These are phyloP conservation scores for Orius laevigatus DNA, from an alignment of 1,140 invertebrate genomes.

Conservation along the genomic window DNA sequence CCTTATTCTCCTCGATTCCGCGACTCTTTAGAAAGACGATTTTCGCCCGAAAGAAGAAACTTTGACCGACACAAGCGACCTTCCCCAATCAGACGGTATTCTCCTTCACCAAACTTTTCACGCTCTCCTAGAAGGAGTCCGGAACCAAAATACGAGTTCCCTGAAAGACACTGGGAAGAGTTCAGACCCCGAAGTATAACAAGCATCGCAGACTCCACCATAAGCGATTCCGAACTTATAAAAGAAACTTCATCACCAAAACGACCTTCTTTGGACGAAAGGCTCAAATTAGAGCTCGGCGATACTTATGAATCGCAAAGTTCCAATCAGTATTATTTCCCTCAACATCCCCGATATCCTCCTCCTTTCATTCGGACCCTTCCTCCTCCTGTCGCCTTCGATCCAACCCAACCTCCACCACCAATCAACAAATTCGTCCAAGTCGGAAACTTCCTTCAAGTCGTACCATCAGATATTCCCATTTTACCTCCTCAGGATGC, in stretches of 20 bases:
- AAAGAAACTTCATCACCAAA: constrained; percentile 22
- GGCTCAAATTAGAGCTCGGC: constrained; percentile 28
- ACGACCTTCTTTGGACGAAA: constrained; percentile 28
- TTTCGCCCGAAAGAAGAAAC: too few relatives aligned
- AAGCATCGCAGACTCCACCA: constrained; percentile 25
- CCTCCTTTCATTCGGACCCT: neutral
- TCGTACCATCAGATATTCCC: constrained; percentile 24
- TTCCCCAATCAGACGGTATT: too few relatives aligned
- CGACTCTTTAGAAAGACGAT: too few relatives aligned
- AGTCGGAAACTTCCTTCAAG: constrained; percentile 28
- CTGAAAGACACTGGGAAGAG: too few relatives aligned
- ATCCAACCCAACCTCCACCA: neutral
- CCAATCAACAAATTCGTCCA: constrained; percentile 6
- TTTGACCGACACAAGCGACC: too few relatives aligned
- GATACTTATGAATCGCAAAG: constrained; percentile 3
- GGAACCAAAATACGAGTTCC: too few relatives aligned
- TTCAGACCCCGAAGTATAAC: too few relatives aligned
- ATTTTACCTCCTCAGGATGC: neutral
- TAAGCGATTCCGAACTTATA: constrained; percentile 26
- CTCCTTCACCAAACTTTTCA: too few relatives aligned
- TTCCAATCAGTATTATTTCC: neutral
- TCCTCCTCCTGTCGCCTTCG: neutral
- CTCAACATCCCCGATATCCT: neutral
- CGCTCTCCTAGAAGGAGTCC: too few relatives aligned
- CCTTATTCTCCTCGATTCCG: neutral